Conservation (phyloP, 2,797 vertebrate genomes). For the Rousettus madagascariensis region DNA sequence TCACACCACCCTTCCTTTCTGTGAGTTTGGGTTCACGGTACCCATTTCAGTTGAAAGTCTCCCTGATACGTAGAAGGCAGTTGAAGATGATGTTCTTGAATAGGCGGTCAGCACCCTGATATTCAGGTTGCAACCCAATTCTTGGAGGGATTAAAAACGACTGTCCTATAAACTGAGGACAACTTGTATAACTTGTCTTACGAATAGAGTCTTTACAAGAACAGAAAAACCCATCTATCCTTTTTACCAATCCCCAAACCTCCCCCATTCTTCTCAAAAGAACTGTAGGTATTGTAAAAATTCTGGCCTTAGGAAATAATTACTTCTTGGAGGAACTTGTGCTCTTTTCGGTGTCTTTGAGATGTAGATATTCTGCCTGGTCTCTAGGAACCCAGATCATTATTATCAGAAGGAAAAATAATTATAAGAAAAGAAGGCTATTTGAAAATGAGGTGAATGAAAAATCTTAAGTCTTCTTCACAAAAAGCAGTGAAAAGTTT, state of each 20-base stretch:
- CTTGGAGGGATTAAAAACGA: not conserved
- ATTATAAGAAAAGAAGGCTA: not conserved
- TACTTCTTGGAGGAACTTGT: not conserved
- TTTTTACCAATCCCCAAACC: not conserved
- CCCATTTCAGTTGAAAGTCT: not conserved
- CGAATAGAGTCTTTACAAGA: not conserved
- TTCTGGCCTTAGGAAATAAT: not conserved
- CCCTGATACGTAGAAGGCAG: not conserved
- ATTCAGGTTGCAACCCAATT: not conserved
- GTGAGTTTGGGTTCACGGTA: not conserved
- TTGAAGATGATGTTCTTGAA: not conserved
- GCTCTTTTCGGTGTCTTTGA: not conserved
- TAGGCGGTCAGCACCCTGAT: not conserved
- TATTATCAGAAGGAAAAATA: not conserved
- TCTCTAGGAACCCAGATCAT: not conserved
- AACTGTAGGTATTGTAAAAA: not conserved
- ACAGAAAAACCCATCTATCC: not conserved
- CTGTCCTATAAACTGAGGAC: not conserved
- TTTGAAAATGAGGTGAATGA: not conserved
- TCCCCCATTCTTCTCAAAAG: not conserved
- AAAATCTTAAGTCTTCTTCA: not conserved
- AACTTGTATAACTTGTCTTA: not conserved
- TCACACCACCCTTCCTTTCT: not conserved
- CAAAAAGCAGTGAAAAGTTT: not conserved
- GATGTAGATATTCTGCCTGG: not conserved